These are phyloP conservation scores for Dynastes hyllus DNA, from an alignment of 2,888 invertebrate genomes.

Conservation along the genomic window DNA sequence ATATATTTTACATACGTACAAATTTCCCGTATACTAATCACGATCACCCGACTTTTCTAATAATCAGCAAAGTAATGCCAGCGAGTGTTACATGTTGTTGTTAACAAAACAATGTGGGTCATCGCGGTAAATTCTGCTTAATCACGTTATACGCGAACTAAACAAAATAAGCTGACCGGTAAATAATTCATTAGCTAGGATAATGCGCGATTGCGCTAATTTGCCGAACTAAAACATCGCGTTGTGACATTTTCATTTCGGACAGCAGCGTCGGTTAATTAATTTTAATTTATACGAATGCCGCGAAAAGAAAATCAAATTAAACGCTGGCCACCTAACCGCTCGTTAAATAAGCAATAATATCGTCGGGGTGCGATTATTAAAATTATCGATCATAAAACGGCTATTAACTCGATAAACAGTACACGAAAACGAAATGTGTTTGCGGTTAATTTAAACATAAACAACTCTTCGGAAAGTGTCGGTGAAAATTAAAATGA, in stretches of 20 bases:
- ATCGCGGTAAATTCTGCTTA: conserved; percentile 21
- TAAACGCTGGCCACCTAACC: conserved; percentile 15
- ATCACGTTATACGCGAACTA: conserved; percentile 27
- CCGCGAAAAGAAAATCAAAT: conserved; percentile 34
- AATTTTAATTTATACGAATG: conserved; percentile 22
- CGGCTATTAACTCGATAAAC: conserved; percentile 19
- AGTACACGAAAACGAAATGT: background rate
- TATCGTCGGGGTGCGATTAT: conserved; percentile 14
- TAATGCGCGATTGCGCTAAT: conserved; percentile 29
- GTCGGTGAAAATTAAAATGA: conserved; percentile 38
- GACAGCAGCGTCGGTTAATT: conserved; percentile 19
- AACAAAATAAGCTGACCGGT: conserved; percentile 33
- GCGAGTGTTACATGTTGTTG: no score
- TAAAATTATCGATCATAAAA: conserved; percentile 12
- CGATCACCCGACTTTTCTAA: no score
- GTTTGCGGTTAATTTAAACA: conserved; percentile 29
- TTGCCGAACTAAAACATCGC: conserved; percentile 21
- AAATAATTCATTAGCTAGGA: conserved; percentile 36
- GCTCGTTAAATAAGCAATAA: conserved; percentile 34
- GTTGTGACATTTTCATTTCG: conserved; percentile 24
- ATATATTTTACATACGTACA: no score
- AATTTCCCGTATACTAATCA: no score
- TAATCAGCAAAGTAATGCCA: no score
- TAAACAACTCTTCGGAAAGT: conserved; percentile 18
- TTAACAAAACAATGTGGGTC: conserved; percentile 30